Percentiles rank a stretch among this genome's conserved stretches.
Evolutionary conservation across 2,797 vertebrate genomes (phyloP).

Genomic region (Melanitta fusca): DNA sequence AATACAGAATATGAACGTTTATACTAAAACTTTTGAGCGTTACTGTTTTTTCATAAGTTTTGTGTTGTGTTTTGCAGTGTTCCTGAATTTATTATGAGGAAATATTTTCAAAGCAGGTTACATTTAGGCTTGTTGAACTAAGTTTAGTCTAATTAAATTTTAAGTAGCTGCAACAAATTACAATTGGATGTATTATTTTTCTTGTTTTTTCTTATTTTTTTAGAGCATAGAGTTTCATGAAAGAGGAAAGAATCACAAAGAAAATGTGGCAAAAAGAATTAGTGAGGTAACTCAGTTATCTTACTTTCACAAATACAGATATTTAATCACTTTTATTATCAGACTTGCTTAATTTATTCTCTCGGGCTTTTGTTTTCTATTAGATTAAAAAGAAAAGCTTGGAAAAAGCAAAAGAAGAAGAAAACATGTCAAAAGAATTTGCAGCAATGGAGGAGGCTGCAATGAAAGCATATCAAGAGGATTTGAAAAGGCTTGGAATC

Average conservation of each 20-base stretch:
- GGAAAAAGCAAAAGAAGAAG: slow-evolving; percentile 91
- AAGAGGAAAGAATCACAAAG: slow-evolving; percentile 98
- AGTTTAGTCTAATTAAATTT: not conserved
- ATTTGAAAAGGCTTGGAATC: slow-evolving; percentile 91
- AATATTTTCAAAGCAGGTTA: not conserved
- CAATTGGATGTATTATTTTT: not conserved
- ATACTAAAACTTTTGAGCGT: not conserved
- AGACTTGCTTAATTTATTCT: slow-evolving; percentile 21
- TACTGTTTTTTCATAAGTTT: not conserved
- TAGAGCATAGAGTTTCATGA: slow-evolving; percentile 99
- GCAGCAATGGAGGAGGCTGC: slow-evolving; percentile 96
- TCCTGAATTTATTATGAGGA: not conserved
- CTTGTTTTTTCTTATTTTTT: slow-evolving; percentile 50
- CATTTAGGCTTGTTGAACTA: not conserved
- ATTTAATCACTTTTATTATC: slow-evolving; percentile 50
- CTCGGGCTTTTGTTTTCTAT: not conserved
- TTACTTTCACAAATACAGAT: not conserved
- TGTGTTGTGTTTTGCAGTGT: not conserved
- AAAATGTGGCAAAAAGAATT: slow-evolving; percentile 97
- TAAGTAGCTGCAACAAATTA: not conserved
- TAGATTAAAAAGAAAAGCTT: slow-evolving; percentile 97
- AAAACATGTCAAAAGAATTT: slow-evolving; percentile 93
- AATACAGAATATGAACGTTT: not conserved
- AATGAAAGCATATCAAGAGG: slow-evolving; percentile 92
- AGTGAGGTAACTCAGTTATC: slow-evolving; percentile 86